A percentile compares a stretch with the other conserved stretches of the same genome.
Evolutionary conservation across 2,797 vertebrate species (phyloP).

Genomic region (Geotrypetes seraphini): DNA sequence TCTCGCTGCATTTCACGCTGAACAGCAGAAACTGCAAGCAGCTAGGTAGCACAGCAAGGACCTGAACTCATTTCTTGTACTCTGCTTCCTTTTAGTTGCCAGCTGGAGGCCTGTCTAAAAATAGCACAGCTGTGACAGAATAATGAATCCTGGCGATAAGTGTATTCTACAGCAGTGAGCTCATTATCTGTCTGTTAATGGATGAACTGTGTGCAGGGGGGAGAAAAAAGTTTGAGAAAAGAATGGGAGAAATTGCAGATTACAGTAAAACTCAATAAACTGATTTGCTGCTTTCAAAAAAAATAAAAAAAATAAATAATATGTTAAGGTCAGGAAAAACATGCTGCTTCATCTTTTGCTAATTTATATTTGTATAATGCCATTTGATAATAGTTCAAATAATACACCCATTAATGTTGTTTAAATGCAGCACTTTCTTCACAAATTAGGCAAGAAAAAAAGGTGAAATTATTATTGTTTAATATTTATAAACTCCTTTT

Average conservation of each 20-base stretch:
- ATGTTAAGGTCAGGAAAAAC: constrained; percentile 19
- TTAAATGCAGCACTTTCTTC: too few relatives aligned
- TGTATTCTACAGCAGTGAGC: neutral
- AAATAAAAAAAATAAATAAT: too few relatives aligned
- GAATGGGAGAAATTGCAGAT: constrained; percentile 7
- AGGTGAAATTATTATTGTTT: too few relatives aligned
- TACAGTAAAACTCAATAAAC: constrained; percentile 16
- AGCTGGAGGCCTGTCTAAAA: constrained; percentile 30
- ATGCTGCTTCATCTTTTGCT: too few relatives aligned
- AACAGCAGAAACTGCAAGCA: constrained; percentile 20
- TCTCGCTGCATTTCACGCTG: constrained; percentile 14
- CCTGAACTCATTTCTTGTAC: constrained; percentile 28
- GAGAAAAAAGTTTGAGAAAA: neutral
- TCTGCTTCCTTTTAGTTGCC: constrained; percentile 22
- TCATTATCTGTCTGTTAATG: constrained; percentile 25
- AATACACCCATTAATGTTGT: too few relatives aligned
- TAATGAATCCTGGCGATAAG: constrained; percentile 26
- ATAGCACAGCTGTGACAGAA: constrained; percentile 22
- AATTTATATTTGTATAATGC: too few relatives aligned
- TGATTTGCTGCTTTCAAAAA: neutral
- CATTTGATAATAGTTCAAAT: too few relatives aligned
- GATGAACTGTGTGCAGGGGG: constrained; percentile 4
- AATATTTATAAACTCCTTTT: too few relatives aligned
- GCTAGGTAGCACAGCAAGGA: constrained; percentile 21
- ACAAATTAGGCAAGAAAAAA: too few relatives aligned